Evolutionary conservation across 2,888 invertebrate species (phyloP).

Genomic region (Drosophila mettleri): DNA sequence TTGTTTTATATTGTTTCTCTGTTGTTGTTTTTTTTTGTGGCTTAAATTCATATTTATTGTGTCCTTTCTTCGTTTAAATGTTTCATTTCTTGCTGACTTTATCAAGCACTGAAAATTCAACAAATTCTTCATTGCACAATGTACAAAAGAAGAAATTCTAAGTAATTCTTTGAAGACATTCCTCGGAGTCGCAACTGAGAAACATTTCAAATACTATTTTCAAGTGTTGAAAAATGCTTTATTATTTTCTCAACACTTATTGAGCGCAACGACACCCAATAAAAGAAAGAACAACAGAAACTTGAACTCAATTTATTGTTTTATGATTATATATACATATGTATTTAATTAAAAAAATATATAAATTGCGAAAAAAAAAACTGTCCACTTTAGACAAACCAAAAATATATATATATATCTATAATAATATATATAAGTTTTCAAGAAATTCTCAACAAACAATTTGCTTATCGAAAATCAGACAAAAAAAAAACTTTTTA

Average conservation of each 20-base stretch:
- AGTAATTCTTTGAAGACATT: constrained; percentile 46
- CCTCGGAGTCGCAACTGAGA: constrained; percentile 40
- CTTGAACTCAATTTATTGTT: constrained; percentile 61
- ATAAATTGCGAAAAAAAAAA: constrained; percentile 8
- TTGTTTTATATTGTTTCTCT: not conserved
- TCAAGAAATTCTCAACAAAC: constrained; percentile 44
- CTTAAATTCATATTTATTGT: constrained; percentile 36
- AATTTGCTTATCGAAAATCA: constrained; percentile 66
- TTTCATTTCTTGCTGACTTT: constrained; percentile 69
- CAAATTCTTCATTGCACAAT: constrained; percentile 71
- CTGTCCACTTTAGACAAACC: constrained; percentile 47
- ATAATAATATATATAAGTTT: constrained; percentile 30
- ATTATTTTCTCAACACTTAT: constrained; percentile 42
- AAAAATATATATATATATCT: constrained; percentile 45
- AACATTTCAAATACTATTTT: constrained; percentile 50
- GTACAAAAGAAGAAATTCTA: constrained; percentile 36
- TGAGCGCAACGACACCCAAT: constrained; percentile 45
- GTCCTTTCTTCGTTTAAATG: constrained; percentile 23
- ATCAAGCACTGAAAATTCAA: constrained; percentile 66
- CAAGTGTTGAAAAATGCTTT: constrained; percentile 58
- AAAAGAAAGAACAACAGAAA: constrained; percentile 40
- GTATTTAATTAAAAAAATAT: constrained; percentile 50
- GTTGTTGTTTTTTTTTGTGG: constrained; percentile 32
- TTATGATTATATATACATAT: constrained; percentile 47
- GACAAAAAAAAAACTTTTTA: constrained; percentile 62